Evolutionary conservation across 2,797 vertebrate species (phyloP).

Genomic region (Enoplosus armatus): DNA sequence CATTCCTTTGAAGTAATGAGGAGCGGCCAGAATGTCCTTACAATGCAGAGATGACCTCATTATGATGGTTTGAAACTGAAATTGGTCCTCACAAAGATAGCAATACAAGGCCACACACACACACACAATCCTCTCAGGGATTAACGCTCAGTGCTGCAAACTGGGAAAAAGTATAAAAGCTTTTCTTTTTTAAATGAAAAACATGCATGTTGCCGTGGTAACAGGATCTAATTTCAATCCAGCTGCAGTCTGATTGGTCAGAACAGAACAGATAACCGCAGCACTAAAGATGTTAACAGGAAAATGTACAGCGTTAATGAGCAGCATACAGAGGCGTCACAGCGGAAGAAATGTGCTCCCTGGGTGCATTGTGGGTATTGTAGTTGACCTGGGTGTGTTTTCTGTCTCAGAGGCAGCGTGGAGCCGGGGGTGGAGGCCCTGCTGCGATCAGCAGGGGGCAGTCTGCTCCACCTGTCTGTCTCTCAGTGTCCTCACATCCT

Average conservation of each 20-base stretch:
- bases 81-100: neutral
- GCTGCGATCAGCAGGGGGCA: conserved; percentile 90
- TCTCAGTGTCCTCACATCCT: conserved; percentile 93
- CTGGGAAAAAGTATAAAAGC: conserved; percentile 8
- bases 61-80: neutral
- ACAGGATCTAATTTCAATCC: neutral
- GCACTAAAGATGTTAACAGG: neutral
- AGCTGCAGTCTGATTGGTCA: conserved; percentile 14
- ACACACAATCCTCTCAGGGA: neutral
- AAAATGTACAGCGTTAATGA: neutral
- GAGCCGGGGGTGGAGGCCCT: conserved; percentile 93
- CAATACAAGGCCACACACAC: conserved; percentile 23
- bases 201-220: conserved; percentile 15
- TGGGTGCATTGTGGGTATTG: conserved; percentile 31
- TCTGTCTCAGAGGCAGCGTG: conserved; percentile 86
- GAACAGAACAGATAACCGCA: neutral
- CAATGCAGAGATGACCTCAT: neutral
- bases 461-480: conserved; percentile 90
- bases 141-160: neutral
- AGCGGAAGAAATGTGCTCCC: neutral
- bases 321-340: neutral
- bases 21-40: neutral
- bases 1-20: neutral
- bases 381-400: conserved; percentile 1
- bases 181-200: neutral